Percentiles rank a stretch among this genome's conserved stretches.
Conservation (phyloP, 1,140 invertebrate species). For the Papilio glaucus region DNA sequence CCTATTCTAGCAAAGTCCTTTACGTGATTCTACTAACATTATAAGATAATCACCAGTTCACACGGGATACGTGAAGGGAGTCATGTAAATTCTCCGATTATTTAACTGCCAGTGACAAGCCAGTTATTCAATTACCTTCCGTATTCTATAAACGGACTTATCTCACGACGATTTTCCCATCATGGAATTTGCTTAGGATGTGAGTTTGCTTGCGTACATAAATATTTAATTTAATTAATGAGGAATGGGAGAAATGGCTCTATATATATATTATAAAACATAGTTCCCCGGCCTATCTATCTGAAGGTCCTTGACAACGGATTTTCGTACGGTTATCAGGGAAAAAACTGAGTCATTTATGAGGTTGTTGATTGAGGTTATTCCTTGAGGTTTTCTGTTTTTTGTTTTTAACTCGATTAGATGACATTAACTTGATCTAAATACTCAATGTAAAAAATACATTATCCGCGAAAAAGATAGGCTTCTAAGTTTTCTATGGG, state of each 20-base stretch:
- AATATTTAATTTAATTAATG: background rate
- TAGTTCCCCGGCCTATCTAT: background rate
- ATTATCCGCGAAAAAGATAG: no score
- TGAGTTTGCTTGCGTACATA: background rate
- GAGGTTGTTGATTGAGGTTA: no score
- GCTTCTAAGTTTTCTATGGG: no score
- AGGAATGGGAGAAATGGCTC: background rate
- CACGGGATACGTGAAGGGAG: background rate
- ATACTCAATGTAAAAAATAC: no score
- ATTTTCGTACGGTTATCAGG: no score
- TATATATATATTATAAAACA: background rate
- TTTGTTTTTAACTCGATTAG: no score
- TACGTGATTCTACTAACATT: background rate
- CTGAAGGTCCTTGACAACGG: no score
- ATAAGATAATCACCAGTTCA: background rate
- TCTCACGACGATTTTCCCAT: conserved; percentile 9
- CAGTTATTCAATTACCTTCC: background rate
- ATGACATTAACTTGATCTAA: no score
- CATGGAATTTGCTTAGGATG: background rate
- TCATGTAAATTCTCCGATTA: background rate
- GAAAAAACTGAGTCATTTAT: no score
- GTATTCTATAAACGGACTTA: background rate
- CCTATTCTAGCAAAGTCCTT: background rate
- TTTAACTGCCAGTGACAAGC: background rate
- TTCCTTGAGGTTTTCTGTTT: no score